Percentiles rank a stretch among this genome's conserved stretches.
Evolutionary conservation across 2,888 invertebrate genomes (phyloP).

Genomic region (Cephalotes varians): DNA sequence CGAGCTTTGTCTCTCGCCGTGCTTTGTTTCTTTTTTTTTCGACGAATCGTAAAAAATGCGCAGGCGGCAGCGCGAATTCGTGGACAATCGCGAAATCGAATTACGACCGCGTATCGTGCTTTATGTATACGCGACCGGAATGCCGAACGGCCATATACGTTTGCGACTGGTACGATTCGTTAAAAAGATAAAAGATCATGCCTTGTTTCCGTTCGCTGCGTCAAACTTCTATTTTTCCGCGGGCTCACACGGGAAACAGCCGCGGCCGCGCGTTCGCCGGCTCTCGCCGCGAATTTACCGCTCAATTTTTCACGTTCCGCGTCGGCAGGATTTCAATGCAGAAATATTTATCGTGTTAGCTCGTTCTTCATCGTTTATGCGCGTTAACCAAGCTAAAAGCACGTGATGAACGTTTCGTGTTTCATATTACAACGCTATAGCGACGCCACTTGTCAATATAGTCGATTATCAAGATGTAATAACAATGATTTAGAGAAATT

Average conservation of each 20-base stretch:
- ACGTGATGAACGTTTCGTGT: conserved; percentile 26
- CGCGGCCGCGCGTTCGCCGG: neutral
- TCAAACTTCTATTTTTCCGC: conserved; percentile 37
- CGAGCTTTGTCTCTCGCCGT: neutral
- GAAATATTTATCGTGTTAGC: conserved; percentile 49
- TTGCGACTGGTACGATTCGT: conserved; percentile 41
- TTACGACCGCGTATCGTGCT: conserved; percentile 56
- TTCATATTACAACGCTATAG: neutral
- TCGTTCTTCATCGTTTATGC: conserved; percentile 15
- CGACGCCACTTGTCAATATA: neutral
- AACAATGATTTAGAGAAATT: neutral
- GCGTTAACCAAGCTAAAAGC: conserved; percentile 19
- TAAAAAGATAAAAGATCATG: conserved; percentile 56
- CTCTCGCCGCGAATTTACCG: conserved; percentile 37
- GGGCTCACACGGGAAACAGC: conserved; percentile 1
- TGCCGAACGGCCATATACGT: conserved; percentile 31
- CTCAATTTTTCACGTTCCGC: conserved; percentile 45
- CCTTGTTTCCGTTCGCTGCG: conserved; percentile 40
- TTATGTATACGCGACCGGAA: conserved; percentile 44
- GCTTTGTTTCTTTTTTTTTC: conserved; percentile 39
- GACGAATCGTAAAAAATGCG: conserved; percentile 66
- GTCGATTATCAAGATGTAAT: neutral
- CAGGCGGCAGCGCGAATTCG: conserved; percentile 64
- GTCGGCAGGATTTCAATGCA: conserved; percentile 46
- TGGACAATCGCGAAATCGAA: conserved; percentile 66